A percentile compares a stretch with the other conserved stretches of the same genome.
These are phyloP conservation scores for Drosophila baimaii DNA, from an alignment of 1,140 invertebrate species.

Conservation along the genomic window DNA sequence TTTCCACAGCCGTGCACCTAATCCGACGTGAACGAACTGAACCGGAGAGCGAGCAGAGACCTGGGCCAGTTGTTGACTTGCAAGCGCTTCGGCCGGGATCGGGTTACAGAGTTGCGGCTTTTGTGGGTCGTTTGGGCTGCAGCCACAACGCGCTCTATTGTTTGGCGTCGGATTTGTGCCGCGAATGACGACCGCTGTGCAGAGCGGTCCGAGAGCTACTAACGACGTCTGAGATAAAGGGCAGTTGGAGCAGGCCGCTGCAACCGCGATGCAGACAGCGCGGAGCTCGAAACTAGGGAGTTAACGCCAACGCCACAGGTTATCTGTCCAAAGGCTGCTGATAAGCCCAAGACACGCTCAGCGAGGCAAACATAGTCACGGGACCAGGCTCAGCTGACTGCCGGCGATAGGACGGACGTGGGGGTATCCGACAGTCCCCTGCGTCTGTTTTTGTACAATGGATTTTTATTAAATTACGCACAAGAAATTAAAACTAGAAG, in stretches of 20 bases:
- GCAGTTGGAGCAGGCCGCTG: constrained; percentile 10
- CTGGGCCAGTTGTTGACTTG: constrained; percentile 30
- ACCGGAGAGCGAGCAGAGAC: constrained; percentile 15
- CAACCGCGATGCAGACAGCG: constrained; percentile 35
- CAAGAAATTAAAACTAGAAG: constrained; percentile 76
- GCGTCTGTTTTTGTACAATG: constrained; percentile 65
- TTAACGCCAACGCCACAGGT: constrained; percentile 58
- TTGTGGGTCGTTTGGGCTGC: constrained; percentile 49
- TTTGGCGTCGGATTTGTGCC: constrained; percentile 24
- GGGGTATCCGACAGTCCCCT: constrained; percentile 1
- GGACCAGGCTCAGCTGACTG: constrained; percentile 63
- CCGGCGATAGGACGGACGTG: constrained; percentile 12
- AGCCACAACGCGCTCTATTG: constrained; percentile 46
- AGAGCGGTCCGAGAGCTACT: constrained; percentile 50
- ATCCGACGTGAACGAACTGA: constrained; percentile 46
- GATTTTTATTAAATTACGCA: constrained; percentile 81
- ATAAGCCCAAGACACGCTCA: constrained; percentile 65
- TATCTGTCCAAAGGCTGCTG: constrained; percentile 51
- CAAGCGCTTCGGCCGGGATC: constrained; percentile 35
- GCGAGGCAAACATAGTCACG: constrained; percentile 61
- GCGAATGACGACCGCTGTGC: constrained; percentile 49
- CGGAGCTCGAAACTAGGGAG: constrained; percentile 30
- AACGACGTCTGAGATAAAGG: constrained; percentile 60
- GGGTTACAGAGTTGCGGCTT: constrained; percentile 68
- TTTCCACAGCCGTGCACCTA: constrained; percentile 41